Evolutionary conservation across 2,888 invertebrate species (phyloP).

Genomic region (Eupeodes luniger): DNA sequence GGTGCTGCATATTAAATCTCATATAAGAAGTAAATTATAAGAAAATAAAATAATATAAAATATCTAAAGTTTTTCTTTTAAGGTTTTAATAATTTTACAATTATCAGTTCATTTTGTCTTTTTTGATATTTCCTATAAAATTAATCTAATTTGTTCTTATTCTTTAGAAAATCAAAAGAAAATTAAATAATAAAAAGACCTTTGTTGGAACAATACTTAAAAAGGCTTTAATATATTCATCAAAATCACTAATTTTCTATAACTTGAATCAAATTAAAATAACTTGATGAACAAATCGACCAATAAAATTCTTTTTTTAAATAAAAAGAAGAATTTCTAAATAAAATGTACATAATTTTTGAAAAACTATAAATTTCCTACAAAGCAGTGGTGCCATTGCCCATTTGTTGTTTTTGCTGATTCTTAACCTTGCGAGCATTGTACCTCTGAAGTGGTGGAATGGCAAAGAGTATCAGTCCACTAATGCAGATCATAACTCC

Average conservation of each 20-base stretch:
- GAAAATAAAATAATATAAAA: slow-evolving; percentile 13
- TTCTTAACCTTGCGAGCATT: slow-evolving; percentile 76
- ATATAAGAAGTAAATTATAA: neutral
- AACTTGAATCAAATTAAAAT: neutral
- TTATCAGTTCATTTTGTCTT: slow-evolving; percentile 54
- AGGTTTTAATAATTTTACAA: slow-evolving; percentile 16
- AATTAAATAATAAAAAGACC: neutral
- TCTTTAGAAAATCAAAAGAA: slow-evolving; percentile 6
- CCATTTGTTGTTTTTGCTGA: slow-evolving; percentile 43
- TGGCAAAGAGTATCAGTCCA: slow-evolving; percentile 93
- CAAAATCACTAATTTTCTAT: too few relatives aligned
- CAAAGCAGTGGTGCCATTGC: slow-evolving; percentile 49
- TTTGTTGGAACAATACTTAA: slow-evolving; percentile 6
- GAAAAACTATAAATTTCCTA: slow-evolving; percentile 16
- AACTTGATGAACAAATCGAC: neutral
- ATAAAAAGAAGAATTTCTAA: neutral
- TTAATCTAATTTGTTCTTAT: slow-evolving; percentile 2
- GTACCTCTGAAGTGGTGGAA: slow-evolving; percentile 89
- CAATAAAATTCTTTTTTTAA: neutral
- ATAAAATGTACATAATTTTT: neutral
- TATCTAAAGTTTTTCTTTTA: neutral
- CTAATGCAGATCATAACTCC: slow-evolving; percentile 94
- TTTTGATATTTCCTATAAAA: slow-evolving; percentile 11
- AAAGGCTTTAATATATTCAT: too few relatives aligned
- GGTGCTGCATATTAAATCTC: slow-evolving; percentile 7